phyloP scores from a whole-genome alignment of 2,113 vertebrate genomes.

The Calyptommatus sinebrachiatus region DNA sequence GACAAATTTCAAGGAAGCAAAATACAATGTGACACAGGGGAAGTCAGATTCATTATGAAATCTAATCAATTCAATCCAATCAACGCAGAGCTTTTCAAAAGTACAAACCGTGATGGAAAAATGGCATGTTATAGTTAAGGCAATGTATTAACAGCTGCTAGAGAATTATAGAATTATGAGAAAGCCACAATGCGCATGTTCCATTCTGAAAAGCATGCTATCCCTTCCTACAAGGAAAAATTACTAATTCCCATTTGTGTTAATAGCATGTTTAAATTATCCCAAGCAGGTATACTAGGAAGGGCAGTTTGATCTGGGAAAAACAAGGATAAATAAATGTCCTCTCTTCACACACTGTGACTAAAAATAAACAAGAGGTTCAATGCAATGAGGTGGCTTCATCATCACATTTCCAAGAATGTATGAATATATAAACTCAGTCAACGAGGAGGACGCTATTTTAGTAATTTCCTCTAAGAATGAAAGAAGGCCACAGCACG shows the following conservation, averaged over 20 bases:
- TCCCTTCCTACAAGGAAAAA: too few species aligned
- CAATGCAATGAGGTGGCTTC: neutral
- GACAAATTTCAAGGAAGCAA: constrained; percentile 13
- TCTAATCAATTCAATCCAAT: constrained; percentile 16
- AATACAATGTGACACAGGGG: constrained; percentile 10
- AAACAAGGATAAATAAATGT: too few species aligned
- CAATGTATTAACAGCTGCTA: neutral
- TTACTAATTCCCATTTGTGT: too few species aligned
- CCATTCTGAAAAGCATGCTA: too few species aligned
- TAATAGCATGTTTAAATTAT: too few species aligned
- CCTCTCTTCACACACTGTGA: neutral
- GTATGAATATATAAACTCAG: neutral
- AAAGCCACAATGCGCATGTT: too few species aligned
- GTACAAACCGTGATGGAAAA: neutral
- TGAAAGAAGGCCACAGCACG: neutral
- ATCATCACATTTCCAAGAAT: neutral
- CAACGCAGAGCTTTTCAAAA: constrained; percentile 1
- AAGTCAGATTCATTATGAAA: neutral
- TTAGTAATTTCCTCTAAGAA: neutral
- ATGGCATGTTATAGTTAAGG: neutral
- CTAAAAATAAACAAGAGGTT: neutral
- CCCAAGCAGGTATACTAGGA: too few species aligned
- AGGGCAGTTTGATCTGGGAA: too few species aligned
- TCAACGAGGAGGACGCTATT: neutral
- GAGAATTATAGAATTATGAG: neutral